These are phyloP conservation scores for Telmatherina bonti DNA, from an alignment of 2,797 vertebrate species.

Conservation along the genomic window DNA sequence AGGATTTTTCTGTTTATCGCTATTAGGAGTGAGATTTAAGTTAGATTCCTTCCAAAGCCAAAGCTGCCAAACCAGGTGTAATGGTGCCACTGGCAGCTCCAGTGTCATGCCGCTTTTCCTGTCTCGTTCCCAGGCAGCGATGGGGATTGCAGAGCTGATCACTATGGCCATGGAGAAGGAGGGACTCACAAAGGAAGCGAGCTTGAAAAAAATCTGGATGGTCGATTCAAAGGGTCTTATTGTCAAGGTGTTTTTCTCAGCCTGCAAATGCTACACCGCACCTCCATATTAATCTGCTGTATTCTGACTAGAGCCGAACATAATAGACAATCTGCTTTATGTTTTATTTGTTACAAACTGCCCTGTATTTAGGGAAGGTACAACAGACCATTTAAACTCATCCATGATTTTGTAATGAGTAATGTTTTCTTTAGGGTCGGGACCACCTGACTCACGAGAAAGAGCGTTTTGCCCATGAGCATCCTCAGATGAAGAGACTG, in stretches of 20 bases:
- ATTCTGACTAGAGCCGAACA: not conserved
- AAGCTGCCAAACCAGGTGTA: slow-evolving; percentile 1
- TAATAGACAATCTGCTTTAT: not conserved
- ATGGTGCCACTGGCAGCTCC: not conserved
- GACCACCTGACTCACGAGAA: slow-evolving; percentile 93
- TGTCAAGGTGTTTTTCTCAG: slow-evolving; percentile 87
- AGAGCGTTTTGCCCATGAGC: slow-evolving; percentile 90
- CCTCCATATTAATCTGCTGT: not conserved
- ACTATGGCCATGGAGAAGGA: slow-evolving; percentile 97
- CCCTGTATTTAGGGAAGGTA: not conserved
- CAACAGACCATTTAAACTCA: too few species aligned
- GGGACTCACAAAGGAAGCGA: slow-evolving; percentile 83
- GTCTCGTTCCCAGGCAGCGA: slow-evolving; percentile 87
- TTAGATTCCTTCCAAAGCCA: slow-evolving; percentile 8
- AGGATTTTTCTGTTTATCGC: not conserved
- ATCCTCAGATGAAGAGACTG: slow-evolving; percentile 89
- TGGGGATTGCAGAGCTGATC: slow-evolving; percentile 95
- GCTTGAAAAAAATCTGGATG: slow-evolving; percentile 95
- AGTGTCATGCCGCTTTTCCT: too few species aligned
- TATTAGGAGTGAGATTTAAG: not conserved
- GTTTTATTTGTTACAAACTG: not conserved
- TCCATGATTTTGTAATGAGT: too few species aligned
- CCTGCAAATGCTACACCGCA: not conserved
- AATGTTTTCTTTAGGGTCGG: slow-evolving; percentile 87
- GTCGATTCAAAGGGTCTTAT: slow-evolving; percentile 98